These are phyloP conservation scores for Nemotelus nigrinus DNA, from an alignment of 2,888 invertebrate genomes.

Conservation along the genomic window DNA sequence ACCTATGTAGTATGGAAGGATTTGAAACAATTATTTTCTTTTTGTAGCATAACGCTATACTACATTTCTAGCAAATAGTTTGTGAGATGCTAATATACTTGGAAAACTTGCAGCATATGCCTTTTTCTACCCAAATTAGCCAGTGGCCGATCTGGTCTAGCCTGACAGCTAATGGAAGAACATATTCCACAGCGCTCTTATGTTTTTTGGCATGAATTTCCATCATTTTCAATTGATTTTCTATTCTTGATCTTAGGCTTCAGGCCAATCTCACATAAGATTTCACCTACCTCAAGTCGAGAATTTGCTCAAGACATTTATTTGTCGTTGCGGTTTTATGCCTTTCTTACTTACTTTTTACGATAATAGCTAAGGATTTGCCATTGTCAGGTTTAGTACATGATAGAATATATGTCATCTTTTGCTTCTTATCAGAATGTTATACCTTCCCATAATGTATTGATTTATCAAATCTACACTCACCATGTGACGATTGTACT, in stretches of 20 bases:
- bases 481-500: conserved; percentile 53
- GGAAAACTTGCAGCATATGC: conserved; percentile 21
- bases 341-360: not conserved
- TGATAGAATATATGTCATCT: conserved; percentile 58
- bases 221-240: conserved; percentile 30
- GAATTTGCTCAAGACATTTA: not conserved
- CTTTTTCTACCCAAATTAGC: conserved; percentile 9
- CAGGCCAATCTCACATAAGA: not conserved
- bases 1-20: not conserved
- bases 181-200: conserved; percentile 52
- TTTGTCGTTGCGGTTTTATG: not conserved
- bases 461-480: conserved; percentile 55
- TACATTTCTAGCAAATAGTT: conserved; percentile 31
- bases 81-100: not conserved
- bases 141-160: conserved; percentile 51
- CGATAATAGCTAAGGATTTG: conserved; percentile 55
- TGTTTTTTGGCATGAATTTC: conserved; percentile 46
- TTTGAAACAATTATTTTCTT: not conserved
- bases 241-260: not conserved
- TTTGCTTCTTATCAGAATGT: conserved; percentile 50
- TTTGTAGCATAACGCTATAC: not conserved
- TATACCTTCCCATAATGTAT: conserved; percentile 54
- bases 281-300: not conserved
- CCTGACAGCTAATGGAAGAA: conserved; percentile 52
- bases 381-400: conserved; percentile 55